These are phyloP conservation scores for Epinephelus coioides DNA, from an alignment of 2,797 vertebrate genomes.

Conservation along the genomic window DNA sequence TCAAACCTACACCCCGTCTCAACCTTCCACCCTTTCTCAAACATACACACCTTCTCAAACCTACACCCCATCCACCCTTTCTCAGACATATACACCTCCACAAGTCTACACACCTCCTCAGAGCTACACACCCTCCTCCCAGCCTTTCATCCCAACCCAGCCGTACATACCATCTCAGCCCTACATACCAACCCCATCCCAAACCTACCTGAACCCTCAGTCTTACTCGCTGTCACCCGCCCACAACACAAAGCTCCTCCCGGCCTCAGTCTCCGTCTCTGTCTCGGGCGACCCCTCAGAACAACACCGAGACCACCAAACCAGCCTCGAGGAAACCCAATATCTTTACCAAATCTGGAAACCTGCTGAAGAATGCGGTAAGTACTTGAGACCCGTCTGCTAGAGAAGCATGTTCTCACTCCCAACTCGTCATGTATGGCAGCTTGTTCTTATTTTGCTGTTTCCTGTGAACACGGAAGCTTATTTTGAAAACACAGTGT, in stretches of 20 bases:
- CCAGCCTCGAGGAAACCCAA: conserved; percentile 57
- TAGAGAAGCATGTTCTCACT: not conserved
- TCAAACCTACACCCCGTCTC: too few relatives aligned
- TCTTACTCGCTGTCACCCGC: conserved; percentile 32
- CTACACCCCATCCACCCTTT: conserved; percentile 6
- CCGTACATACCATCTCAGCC: conserved; percentile 10
- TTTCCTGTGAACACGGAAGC: too few relatives aligned
- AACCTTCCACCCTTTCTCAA: not conserved
- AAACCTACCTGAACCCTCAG: conserved; percentile 43
- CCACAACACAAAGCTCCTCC: conserved; percentile 11
- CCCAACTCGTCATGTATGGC: too few relatives aligned
- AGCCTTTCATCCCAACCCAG: not conserved
- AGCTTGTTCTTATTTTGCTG: too few relatives aligned
- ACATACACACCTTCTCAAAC: not conserved
- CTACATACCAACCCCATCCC: conserved; percentile 29
- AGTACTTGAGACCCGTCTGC: conserved; percentile 4
- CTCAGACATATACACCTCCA: not conserved
- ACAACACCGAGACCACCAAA: conserved; percentile 43
- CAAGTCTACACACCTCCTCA: conserved; percentile 6
- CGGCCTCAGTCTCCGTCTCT: conserved; percentile 29
- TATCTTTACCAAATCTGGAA: conserved; percentile 85
- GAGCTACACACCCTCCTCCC: not conserved
- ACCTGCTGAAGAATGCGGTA: conserved; percentile 81
- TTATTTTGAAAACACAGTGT: too few relatives aligned
- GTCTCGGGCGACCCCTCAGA: conserved; percentile 37